These are phyloP conservation scores for Sepiola atlantica DNA, from an alignment of 2,888 invertebrate genomes.

Conservation along the genomic window DNA sequence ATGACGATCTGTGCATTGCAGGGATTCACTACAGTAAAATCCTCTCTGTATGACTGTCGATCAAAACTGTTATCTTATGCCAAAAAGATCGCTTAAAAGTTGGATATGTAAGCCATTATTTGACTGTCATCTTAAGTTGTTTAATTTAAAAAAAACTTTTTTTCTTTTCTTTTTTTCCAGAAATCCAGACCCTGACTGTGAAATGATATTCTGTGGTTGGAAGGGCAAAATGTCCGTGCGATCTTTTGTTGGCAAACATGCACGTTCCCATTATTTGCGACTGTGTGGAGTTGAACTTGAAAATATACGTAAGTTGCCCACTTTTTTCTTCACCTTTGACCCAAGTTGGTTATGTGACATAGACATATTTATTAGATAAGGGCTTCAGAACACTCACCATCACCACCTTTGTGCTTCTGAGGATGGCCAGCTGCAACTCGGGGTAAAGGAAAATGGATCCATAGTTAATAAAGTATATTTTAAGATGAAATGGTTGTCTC, in stretches of 20 bases:
- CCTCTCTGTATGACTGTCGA: neutral
- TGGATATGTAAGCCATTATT: neutral
- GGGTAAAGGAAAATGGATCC: too few relatives aligned
- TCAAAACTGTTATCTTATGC: neutral
- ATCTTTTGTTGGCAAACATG: constrained; percentile 89
- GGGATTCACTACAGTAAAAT: too few relatives aligned
- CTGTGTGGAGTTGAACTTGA: constrained; percentile 85
- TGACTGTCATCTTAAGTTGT: neutral
- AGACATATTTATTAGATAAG: too few relatives aligned
- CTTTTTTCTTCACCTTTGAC: neutral
- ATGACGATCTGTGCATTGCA: too few relatives aligned
- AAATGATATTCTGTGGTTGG: constrained; percentile 82
- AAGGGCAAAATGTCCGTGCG: constrained; percentile 89
- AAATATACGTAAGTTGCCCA: constrained; percentile 62
- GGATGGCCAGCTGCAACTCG: too few relatives aligned
- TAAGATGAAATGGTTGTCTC: too few relatives aligned
- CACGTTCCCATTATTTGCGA: constrained; percentile 89
- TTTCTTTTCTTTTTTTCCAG: constrained; percentile 53
- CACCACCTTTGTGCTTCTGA: too few relatives aligned
- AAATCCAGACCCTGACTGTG: constrained; percentile 74
- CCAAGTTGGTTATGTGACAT: too few relatives aligned
- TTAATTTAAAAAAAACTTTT: neutral
- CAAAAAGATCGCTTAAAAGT: neutral
- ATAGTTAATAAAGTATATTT: too few relatives aligned
- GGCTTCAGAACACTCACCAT: too few relatives aligned